Conservation (phyloP, 2,888 invertebrate species). For the Proisotoma minuta region DNA sequence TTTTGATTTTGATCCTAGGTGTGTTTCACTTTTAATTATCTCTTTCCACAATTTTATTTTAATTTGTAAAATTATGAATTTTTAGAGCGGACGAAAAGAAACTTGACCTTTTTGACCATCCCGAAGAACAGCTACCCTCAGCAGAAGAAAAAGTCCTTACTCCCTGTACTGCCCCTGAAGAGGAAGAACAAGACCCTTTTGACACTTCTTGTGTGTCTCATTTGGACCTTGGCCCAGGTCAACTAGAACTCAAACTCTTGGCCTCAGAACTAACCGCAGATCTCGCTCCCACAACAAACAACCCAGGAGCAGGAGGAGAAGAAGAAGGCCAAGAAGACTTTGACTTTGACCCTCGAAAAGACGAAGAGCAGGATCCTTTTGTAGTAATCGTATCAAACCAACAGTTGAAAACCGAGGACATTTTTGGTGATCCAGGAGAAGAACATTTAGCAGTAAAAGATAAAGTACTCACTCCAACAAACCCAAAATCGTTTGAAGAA, state of each 20-base stretch:
- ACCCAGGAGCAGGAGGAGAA: background rate
- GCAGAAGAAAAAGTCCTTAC: conserved; percentile 27
- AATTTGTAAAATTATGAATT: background rate
- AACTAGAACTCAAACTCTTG: conserved; percentile 65
- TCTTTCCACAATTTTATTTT: background rate
- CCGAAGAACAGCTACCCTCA: conserved; percentile 1
- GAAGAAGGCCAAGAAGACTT: conserved; percentile 49
- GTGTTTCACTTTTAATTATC: background rate
- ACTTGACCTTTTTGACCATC: conserved; percentile 33
- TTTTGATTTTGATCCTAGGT: conserved; percentile 45
- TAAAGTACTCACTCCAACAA: conserved; percentile 40
- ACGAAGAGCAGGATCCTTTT: conserved; percentile 31
- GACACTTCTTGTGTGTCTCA: conserved; percentile 74
- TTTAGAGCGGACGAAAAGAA: background rate
- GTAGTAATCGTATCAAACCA: conserved; percentile 6
- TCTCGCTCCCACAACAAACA: background rate
- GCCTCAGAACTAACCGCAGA: conserved; percentile 64
- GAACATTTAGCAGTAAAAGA: conserved; percentile 20
- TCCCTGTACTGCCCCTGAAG: conserved; percentile 50
- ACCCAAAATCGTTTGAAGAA: conserved; percentile 50
- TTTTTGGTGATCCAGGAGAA: conserved; percentile 24
- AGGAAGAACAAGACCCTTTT: conserved; percentile 67
- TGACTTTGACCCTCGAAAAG: conserved; percentile 75
- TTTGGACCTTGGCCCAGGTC: conserved; percentile 63
- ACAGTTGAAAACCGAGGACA: conserved; percentile 23